These are phyloP conservation scores for Zaprionus capensis DNA, from an alignment of 1,140 invertebrate species.

Conservation along the genomic window DNA sequence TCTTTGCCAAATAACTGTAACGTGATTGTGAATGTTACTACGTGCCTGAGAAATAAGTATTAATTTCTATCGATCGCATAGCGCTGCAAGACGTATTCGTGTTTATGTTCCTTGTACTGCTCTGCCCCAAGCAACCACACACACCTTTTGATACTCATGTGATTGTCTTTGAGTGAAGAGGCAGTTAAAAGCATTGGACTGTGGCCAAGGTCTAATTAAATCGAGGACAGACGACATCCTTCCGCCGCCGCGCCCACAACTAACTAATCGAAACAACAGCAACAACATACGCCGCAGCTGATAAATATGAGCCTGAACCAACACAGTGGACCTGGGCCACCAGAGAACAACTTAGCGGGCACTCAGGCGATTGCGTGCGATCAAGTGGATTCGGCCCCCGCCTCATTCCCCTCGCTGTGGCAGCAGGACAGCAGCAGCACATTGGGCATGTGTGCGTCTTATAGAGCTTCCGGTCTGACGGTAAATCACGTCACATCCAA, in stretches of 20 bases:
- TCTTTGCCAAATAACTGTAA: conserved; percentile 16
- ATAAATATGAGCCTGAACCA: conserved; percentile 82
- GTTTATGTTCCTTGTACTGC: conserved; percentile 4
- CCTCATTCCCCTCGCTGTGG: conserved; percentile 43
- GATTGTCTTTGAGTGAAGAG: conserved; percentile 11
- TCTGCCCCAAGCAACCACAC: background rate
- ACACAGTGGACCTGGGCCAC: conserved; percentile 83
- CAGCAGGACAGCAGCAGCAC: conserved; percentile 50
- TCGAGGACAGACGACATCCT: conserved; percentile 8
- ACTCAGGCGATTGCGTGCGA: conserved; percentile 39
- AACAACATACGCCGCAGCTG: conserved; percentile 70
- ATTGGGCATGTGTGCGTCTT: conserved; percentile 49
- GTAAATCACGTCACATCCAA: conserved; percentile 5
- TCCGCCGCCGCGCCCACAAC: conserved; percentile 1
- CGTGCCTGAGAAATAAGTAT: conserved; percentile 32
- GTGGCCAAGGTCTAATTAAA: conserved; percentile 16
- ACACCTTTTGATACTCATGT: conserved; percentile 1
- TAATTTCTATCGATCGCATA: conserved; percentile 12
- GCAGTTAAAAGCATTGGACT: background rate
- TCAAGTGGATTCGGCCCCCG: conserved; percentile 48
- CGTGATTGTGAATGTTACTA: conserved; percentile 37
- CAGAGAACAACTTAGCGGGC: conserved; percentile 26
- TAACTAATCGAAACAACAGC: conserved; percentile 7
- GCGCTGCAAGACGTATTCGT: conserved; percentile 13
- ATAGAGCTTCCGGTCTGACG: conserved; percentile 13